A percentile compares a stretch with the other conserved stretches of the same genome.
These are phyloP conservation scores for Calidris pygmaea DNA, from an alignment of 2,113 vertebrate genomes.

Conservation along the genomic window DNA sequence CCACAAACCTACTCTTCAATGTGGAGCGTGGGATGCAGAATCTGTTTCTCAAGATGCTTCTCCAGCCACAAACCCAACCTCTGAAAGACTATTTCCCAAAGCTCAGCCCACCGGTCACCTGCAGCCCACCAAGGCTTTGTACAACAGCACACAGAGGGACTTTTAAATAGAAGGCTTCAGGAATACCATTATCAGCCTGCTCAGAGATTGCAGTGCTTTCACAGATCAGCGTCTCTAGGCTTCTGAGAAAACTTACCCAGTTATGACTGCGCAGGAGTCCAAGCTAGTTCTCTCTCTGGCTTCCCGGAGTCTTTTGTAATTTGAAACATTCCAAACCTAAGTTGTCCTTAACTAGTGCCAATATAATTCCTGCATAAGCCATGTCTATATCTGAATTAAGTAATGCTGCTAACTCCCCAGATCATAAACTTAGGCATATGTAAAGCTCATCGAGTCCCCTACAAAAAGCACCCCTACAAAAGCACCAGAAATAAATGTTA, in stretches of 20 bases:
- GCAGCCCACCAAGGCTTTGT: background rate
- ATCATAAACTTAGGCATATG: background rate
- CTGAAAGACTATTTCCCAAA: background rate
- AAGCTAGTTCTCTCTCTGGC: background rate
- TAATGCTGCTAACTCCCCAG: background rate
- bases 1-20: background rate
- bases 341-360: background rate
- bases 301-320: background rate
- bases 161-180: background rate
- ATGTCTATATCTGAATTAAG: background rate
- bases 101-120: background rate
- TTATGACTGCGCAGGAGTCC: accelerated
- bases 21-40: background rate
- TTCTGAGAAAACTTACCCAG: background rate
- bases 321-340: background rate
- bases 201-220: background rate
- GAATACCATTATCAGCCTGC: background rate
- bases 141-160: background rate
- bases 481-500: background rate
- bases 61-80: background rate
- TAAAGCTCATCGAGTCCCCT: background rate
- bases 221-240: background rate
- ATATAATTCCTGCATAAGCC: background rate
- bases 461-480: too few relatives aligned
- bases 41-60: background rate